Conservation (phyloP, 2,113 vertebrate genomes). For the Abramis brama region DNA sequence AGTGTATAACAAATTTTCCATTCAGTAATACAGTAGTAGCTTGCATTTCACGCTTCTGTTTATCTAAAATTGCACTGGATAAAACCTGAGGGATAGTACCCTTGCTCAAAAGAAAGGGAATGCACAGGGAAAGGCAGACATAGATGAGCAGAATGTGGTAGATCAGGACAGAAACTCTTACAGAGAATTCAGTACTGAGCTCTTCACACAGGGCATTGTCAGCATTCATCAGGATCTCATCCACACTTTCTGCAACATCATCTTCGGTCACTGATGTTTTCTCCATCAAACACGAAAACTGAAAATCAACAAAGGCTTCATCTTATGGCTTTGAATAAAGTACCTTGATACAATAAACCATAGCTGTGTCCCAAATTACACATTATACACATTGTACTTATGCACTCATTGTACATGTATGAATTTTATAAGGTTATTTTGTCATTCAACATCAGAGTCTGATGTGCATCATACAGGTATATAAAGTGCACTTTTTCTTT, state of each 20-base stretch:
- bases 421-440: too few relatives aligned
- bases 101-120: not conserved
- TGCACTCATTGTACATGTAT: too few relatives aligned
- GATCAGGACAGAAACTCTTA: constrained; percentile 63
- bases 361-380: too few relatives aligned
- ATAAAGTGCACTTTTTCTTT: too few relatives aligned
- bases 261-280: constrained; percentile 59
- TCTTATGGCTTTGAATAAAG: not conserved
- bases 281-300: constrained; percentile 72
- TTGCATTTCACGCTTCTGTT: not conserved
- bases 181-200: constrained; percentile 68
- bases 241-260: constrained; percentile 58
- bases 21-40: not conserved
- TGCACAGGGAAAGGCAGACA: not conserved
- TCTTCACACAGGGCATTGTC: constrained; percentile 73
- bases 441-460: too few relatives aligned
- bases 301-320: constrained; percentile 26
- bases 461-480: too few relatives aligned
- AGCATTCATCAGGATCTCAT: constrained; percentile 70
- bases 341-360: not conserved
- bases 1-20: not conserved
- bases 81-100: not conserved
- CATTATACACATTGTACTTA: too few relatives aligned
- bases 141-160: not conserved
- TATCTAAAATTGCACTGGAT: not conserved